A percentile compares a stretch with the other conserved stretches of the same genome.
phyloP scores from a whole-genome alignment of 2,888 invertebrate genomes.

The Idaea straminata region DNA sequence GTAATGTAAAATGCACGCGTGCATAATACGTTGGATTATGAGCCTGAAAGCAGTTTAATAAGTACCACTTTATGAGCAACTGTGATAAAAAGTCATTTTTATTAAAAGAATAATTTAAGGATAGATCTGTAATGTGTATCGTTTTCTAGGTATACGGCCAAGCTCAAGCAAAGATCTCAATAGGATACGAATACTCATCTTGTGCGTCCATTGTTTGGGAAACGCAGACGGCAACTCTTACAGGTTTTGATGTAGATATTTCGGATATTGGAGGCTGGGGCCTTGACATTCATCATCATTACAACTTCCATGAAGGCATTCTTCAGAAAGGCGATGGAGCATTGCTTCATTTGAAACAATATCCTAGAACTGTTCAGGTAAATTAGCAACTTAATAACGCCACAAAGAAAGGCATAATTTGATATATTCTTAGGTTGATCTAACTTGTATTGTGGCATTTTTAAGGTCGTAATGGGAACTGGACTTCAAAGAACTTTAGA shows the following conservation, averaged over 20 bases:
- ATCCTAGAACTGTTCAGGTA: slow-evolving; percentile 91
- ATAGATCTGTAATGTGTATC: slow-evolving; percentile 30
- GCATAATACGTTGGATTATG: too few relatives aligned
- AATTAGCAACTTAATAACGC: not conserved
- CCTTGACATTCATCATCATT: slow-evolving; percentile 98
- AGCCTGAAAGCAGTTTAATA: too few relatives aligned
- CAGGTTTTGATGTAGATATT: slow-evolving; percentile 97
- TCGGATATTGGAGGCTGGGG: slow-evolving; percentile 99
- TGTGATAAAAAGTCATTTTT: not conserved
- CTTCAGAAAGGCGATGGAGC: slow-evolving; percentile 98
- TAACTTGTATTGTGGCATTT: slow-evolving; percentile 9
- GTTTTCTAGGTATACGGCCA: slow-evolving; percentile 86
- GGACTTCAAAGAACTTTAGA: slow-evolving; percentile 91
- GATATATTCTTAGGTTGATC: not conserved
- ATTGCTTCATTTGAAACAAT: slow-evolving; percentile 95
- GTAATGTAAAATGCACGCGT: too few relatives aligned
- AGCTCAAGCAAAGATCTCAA: slow-evolving; percentile 91
- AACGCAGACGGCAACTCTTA: slow-evolving; percentile 94
- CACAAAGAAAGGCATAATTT: not conserved
- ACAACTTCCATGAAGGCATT: slow-evolving; percentile 98
- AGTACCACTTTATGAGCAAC: too few relatives aligned
- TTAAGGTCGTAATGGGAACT: slow-evolving; percentile 95
- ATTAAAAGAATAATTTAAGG: not conserved
- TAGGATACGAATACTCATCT: slow-evolving; percentile 96
- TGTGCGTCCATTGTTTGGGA: slow-evolving; percentile 96